Evolutionary conservation across 2,888 invertebrate genomes (phyloP).

Genomic region (Acrobeloides nanus): DNA sequence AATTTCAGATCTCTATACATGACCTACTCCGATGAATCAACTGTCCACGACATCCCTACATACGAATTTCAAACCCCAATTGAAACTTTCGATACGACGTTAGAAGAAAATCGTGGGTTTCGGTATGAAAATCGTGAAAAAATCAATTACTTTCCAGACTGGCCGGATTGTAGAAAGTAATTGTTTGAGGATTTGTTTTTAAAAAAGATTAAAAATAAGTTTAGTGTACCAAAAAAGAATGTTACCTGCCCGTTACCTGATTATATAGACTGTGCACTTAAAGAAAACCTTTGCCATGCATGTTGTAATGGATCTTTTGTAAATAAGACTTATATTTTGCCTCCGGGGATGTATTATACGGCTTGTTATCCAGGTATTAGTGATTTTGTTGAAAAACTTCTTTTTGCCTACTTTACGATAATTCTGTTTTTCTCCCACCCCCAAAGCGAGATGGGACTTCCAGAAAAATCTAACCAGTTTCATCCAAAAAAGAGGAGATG

Average conservation of each 20-base stretch:
- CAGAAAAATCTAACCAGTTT: too few species aligned
- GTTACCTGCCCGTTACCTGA: conserved; percentile 26
- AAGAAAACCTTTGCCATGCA: conserved; percentile 35
- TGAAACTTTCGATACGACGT: conserved; percentile 41
- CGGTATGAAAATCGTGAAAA: conserved; percentile 40
- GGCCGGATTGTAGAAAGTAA: conserved; percentile 42
- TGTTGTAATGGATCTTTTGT: conserved; percentile 27
- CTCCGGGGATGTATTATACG: conserved; percentile 27
- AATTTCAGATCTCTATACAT: conserved; percentile 21
- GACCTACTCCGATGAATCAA: conserved; percentile 16
- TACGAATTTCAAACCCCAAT: conserved; percentile 15
- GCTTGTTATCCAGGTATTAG: conserved; percentile 26
- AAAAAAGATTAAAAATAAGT: too few species aligned
- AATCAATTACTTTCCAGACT: conserved; percentile 39
- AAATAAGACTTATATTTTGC: conserved; percentile 22
- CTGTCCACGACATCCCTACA: conserved; percentile 25
- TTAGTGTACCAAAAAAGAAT: conserved; percentile 8
- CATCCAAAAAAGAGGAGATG: too few species aligned
- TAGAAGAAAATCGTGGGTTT: conserved; percentile 37
- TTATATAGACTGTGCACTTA: conserved; percentile 27
- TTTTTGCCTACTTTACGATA: too few species aligned
- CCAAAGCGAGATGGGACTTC: too few species aligned
- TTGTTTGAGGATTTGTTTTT: too few species aligned
- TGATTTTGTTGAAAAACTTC: too few species aligned
- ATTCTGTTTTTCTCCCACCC: too few species aligned